Base-by-base conservation (phyloP, 2,888 invertebrate species). In the Pollenia griseotomentosa region DNA sequence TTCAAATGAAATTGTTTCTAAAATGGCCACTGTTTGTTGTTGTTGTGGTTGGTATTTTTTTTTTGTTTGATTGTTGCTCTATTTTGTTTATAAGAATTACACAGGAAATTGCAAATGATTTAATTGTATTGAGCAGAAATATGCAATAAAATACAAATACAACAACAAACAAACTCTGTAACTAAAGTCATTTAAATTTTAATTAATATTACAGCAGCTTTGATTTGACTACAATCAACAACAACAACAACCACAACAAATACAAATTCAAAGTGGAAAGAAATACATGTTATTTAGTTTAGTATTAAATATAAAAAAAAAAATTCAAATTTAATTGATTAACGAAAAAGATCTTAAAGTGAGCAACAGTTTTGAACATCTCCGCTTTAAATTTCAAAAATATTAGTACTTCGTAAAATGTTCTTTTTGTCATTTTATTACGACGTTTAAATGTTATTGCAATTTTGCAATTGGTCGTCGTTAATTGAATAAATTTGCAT, bases 41-140 rank as follows among this genome's bases (percentile, higher is more conserved):
- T 59, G 57, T 61, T 55, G 71, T 51, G 59, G 33, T 44, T 61
- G 66, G 33, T 6, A 33, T 33, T 5, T 33, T 33, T 33, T 33
- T 33, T 33, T 33, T 33, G 0, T 33, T 33, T 33, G 33, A 33
- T 66, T 81, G 10, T 16, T 53, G 8, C 23, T 51, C 14, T 23
- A 48, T 59, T 82, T 73, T 23, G 23, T 42, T 55, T 68, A 65
- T 51, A 57, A 61, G 77, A 87, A 70, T 78, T 75, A 33, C 87
- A 87, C 89, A 89, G 89, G 89, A 89, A 89, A 88, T 88, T 77
- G 86, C 85, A 83, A 89, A 88, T 88, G 81, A 88, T 86, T 85
- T 88, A 88, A 89, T 88, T 87, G 87, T 75, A 65, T 71, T 57
- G 33, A 59, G 53, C n/a, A 44, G 46, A 66, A 79, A 48, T 14